These are phyloP conservation scores for Okamejei kenojei DNA, from an alignment of 2,797 vertebrate genomes.

Conservation along the genomic window DNA sequence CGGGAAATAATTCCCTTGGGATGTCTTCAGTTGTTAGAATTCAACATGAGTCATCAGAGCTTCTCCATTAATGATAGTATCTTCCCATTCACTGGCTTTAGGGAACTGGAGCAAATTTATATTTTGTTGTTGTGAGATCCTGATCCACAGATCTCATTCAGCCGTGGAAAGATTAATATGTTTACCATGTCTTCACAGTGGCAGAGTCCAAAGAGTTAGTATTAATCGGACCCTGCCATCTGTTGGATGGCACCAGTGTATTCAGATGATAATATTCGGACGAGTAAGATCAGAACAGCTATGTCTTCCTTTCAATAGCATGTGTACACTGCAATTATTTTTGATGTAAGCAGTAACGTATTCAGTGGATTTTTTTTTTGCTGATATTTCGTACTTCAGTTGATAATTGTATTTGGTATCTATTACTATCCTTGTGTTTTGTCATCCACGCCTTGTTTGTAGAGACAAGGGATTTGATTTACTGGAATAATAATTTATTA, in stretches of 20 bases:
- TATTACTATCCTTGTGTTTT: neutral
- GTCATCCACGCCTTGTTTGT: neutral
- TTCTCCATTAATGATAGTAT: neutral
- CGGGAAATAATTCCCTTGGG: neutral
- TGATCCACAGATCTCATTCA: neutral
- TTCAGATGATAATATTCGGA: neutral
- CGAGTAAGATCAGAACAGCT: neutral
- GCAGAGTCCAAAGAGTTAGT: neutral
- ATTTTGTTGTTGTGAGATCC: neutral
- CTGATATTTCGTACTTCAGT: neutral
- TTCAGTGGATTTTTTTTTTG: neutral
- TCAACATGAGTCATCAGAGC: neutral
- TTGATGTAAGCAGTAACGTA: too few relatives aligned
- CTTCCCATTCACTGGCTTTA: neutral
- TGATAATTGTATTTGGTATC: neutral
- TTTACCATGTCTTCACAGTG: neutral
- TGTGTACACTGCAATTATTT: too few relatives aligned
- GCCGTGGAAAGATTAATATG: neutral
- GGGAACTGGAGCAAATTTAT: neutral
- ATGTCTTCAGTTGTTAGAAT: neutral
- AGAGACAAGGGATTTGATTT: neutral
- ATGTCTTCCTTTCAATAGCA: too few relatives aligned
- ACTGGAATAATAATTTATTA: neutral
- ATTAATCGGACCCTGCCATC: neutral
- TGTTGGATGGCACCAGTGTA: neutral